Conservation (phyloP, 2,113 vertebrate genomes). For the Salvelinus sp. region DNA sequence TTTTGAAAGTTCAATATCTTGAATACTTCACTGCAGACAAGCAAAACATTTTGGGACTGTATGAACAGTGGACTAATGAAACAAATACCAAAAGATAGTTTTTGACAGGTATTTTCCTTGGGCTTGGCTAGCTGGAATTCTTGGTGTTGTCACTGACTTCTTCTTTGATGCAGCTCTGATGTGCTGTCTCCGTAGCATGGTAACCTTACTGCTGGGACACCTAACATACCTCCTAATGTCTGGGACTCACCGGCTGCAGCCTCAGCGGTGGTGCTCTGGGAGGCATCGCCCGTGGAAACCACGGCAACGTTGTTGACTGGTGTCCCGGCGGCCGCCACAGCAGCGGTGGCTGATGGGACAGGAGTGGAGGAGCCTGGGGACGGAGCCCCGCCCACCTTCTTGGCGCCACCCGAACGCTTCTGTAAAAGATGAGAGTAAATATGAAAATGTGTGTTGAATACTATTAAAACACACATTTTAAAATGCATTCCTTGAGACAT, state of each 20-base stretch:
- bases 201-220: not conserved
- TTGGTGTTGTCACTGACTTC: no score
- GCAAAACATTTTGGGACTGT: no score
- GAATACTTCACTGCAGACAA: no score
- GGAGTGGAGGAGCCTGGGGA: conserved; percentile 52
- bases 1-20: no score
- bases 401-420: conserved; percentile 90
- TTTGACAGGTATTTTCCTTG: no score
- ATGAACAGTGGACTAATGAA: no score
- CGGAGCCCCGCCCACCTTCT: conserved; percentile 70
- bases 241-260: conserved; percentile 74
- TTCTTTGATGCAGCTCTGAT: no score
- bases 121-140: no score
- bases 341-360: conserved; percentile 56
- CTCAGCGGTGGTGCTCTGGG: conserved; percentile 69
- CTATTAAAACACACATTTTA: no score
- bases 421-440: conserved; percentile 45
- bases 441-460: not conserved
- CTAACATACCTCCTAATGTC: not conserved
- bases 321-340: conserved; percentile 56
- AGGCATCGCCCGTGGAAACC: conserved; percentile 83
- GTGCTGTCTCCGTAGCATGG: no score
- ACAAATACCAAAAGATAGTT: no score
- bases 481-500: no score
- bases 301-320: conserved; percentile 83